Evolutionary conservation across 2,888 invertebrate genomes (phyloP), one percentile per base, ranked within the genome.

Genomic region (Proisotoma minuta): DNA sequence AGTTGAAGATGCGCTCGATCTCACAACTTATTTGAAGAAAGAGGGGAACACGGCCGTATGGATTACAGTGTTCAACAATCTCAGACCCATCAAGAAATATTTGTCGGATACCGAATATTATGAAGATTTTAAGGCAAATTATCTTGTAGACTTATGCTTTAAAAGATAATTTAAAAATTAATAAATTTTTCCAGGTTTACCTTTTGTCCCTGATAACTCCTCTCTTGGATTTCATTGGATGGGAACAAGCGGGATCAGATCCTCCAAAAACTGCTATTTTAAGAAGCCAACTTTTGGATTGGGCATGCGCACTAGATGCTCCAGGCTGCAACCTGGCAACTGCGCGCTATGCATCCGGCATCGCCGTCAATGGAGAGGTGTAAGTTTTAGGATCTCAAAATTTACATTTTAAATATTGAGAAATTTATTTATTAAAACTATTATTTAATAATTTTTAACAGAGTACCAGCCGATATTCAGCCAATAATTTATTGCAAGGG

Each of bases 381-480:
- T 34, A 34, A 34, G 34, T 34, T 34, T 10, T n/a, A n/a, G n/a
- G n/a, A n/a, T n/a, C 8, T 34, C 15, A 34, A 34, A 34, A 34
- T 34, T 34, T 10, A 34, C 34, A n/a, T n/a, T 34, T 34, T 10
- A 8, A 34, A 34, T 34, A 34, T 34, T 34, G 34, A 34, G 8
- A 34, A 15, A 8, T 34, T 34, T 20, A 51, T 4, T 12, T 8
- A 10, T 8, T 51, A 10, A 51, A 20, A 8, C 3, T 1, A 29
- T 27, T 4, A 51, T 47, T n/a, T 10, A 10, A 22, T 34, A 34
- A 34, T 34, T 34, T 34, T 8, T 39, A 27, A 12, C 10, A 23
- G 63, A 56, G 56, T 66, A 40, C 57, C 60, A 15, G 63, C 66
- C 3, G 66, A 66, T 49, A 22, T 60, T 22, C 66, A 66, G 26